Evolutionary conservation across 2,113 vertebrate species (phyloP).

Genomic region (Sapayoa aenigma): DNA sequence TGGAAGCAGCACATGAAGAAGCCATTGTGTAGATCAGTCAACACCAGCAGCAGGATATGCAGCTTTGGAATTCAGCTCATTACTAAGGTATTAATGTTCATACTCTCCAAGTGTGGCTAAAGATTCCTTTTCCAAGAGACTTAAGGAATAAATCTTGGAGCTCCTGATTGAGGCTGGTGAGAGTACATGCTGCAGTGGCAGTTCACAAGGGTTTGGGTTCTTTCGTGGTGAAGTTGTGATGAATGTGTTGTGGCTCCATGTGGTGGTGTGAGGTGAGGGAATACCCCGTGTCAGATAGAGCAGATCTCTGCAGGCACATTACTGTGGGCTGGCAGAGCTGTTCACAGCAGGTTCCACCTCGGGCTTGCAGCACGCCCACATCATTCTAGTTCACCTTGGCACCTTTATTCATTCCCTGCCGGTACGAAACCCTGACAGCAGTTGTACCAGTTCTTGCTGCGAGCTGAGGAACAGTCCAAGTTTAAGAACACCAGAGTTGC

Average conservation of each 20-base stretch:
- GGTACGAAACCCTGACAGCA: neutral
- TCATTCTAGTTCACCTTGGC: neutral
- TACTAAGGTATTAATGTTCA: neutral
- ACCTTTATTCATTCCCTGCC: neutral
- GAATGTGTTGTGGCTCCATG: neutral
- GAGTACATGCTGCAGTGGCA: neutral
- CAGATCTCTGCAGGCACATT: neutral
- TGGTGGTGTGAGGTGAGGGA: neutral
- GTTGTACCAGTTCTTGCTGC: neutral
- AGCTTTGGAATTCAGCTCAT: conserved; percentile 3
- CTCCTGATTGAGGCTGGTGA: neutral
- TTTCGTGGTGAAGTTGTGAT: neutral
- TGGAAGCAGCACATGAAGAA: neutral
- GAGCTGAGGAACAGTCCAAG: neutral
- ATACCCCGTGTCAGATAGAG: neutral
- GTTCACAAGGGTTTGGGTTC: neutral
- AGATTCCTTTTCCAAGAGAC: neutral
- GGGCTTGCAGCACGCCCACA: neutral
- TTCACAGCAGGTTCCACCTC: neutral
- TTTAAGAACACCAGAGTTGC: neutral
- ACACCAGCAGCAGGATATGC: neutral
- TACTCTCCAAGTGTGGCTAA: neutral
- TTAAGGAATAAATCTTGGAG: neutral
- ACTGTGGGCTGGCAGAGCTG: neutral
- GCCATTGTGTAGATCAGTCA: neutral